These are phyloP conservation scores for Hofmannophila pseudospretella DNA, from an alignment of 2,888 invertebrate genomes.

Conservation along the genomic window DNA sequence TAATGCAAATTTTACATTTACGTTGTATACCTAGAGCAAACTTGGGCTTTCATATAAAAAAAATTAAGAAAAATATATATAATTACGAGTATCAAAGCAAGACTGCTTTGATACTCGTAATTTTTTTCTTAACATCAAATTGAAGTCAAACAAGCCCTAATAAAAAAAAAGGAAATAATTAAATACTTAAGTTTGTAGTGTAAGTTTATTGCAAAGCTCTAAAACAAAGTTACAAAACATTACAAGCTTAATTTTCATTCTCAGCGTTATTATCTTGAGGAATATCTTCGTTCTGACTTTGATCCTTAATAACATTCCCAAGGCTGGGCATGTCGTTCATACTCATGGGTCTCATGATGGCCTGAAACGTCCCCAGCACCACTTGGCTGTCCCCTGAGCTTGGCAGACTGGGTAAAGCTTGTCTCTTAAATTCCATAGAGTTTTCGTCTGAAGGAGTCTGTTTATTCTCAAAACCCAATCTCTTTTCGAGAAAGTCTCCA, in stretches of 20 bases:
- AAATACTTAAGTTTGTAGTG: too few relatives aligned
- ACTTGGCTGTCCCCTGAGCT: constrained; percentile 20
- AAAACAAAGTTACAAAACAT: not conserved
- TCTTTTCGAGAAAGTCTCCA: constrained; percentile 5
- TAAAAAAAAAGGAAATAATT: too few relatives aligned
- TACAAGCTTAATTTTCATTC: not conserved
- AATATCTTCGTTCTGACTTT: constrained; percentile 2
- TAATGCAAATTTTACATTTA: too few relatives aligned
- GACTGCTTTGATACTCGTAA: too few relatives aligned
- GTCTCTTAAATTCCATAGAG: constrained; percentile 4
- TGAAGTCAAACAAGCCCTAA: too few relatives aligned
- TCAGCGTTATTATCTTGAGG: not conserved
- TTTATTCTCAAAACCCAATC: constrained; percentile 1
- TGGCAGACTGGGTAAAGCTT: constrained; percentile 3
- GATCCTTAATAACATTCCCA: not conserved
- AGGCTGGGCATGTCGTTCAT: constrained; percentile 18
- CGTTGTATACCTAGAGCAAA: too few relatives aligned
- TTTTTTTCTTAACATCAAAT: too few relatives aligned
- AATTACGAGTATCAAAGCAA: too few relatives aligned
- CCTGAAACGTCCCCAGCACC: constrained; percentile 42
- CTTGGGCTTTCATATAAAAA: too few relatives aligned
- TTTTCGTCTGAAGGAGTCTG: constrained; percentile 1
- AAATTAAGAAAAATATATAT: too few relatives aligned
- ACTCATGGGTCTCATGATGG: constrained; percentile 36
- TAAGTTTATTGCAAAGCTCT: not conserved